A percentile compares a stretch with the other conserved stretches of the same genome.
Evolutionary conservation across 2,888 invertebrate species (phyloP).

Genomic region (Noctua pronuba): DNA sequence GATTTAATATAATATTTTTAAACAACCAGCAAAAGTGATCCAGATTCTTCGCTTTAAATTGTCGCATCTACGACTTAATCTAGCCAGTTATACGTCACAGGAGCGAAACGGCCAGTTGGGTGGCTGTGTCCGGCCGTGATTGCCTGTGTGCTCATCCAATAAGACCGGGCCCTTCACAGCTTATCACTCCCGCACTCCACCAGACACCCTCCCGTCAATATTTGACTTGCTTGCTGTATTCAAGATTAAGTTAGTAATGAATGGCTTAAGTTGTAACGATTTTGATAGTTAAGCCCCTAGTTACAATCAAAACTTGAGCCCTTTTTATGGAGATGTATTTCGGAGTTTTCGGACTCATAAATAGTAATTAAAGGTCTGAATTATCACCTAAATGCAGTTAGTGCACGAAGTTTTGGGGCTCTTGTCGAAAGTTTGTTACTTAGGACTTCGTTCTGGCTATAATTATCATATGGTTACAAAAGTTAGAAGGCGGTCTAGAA

Average conservation of each 20-base stretch:
- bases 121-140: constrained; percentile 68
- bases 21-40: not conserved
- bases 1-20: not conserved
- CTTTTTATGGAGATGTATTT: constrained; percentile 43
- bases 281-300: constrained; percentile 45
- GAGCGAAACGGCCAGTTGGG: constrained; percentile 69
- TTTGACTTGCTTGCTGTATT: constrained; percentile 65
- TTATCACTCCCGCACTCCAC: constrained; percentile 68
- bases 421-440: constrained; percentile 43
- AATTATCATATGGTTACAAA: constrained; percentile 22
- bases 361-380: constrained; percentile 51
- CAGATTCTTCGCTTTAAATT: not conserved
- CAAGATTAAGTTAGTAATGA: constrained; percentile 65
- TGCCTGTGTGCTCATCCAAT: constrained; percentile 79
- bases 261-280: constrained; percentile 58
- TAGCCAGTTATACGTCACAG: constrained; percentile 51
- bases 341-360: constrained; percentile 42
- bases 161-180: constrained; percentile 71
- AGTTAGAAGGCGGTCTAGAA: constrained; percentile 21
- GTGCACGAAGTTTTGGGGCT: constrained; percentile 36
- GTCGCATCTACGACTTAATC: constrained; percentile 54
- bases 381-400: constrained; percentile 37
- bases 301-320: constrained; percentile 30
- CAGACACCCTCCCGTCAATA: constrained; percentile 67
- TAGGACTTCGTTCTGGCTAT: constrained; percentile 28